A percentile compares a stretch with the other conserved stretches of the same genome.
Conservation (phyloP, 1,140 invertebrate species). For the Drosophila pachea region DNA sequence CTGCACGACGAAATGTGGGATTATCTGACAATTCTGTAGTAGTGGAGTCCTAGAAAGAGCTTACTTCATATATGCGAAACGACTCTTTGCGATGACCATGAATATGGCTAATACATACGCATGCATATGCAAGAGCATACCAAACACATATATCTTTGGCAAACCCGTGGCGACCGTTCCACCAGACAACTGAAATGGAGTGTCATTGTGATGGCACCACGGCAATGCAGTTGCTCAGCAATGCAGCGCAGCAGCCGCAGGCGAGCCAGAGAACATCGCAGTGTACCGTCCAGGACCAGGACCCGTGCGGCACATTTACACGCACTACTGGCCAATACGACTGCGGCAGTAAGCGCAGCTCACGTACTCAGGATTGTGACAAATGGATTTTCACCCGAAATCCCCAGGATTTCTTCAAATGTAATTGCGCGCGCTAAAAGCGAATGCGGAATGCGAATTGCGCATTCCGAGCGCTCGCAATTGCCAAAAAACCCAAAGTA, state of each 20-base stretch:
- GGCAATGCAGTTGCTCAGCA: conserved; percentile 55
- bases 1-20: too few relatives aligned
- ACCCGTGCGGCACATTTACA: conserved; percentile 69
- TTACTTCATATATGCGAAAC: too few relatives aligned
- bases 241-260: conserved; percentile 29
- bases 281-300: conserved; percentile 42
- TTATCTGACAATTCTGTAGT: too few relatives aligned
- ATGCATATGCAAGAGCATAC: conserved; percentile 14
- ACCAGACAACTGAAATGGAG: conserved; percentile 72
- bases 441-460: conserved; percentile 58
- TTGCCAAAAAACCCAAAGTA: conserved; percentile 18
- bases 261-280: conserved; percentile 32
- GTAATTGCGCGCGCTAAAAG: conserved; percentile 75
- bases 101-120: conserved; percentile 7
- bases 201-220: conserved; percentile 73
- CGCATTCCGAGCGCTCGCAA: conserved; percentile 22
- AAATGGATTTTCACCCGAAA: conserved; percentile 76
- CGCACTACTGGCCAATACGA: conserved; percentile 57
- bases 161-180: conserved; percentile 53
- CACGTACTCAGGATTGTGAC: conserved; percentile 75
- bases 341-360: conserved; percentile 51
- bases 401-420: conserved; percentile 76
- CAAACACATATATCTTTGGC: conserved; percentile 49
- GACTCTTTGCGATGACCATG: conserved; percentile 6
- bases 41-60: too few relatives aligned